Conservation (phyloP, 2,888 invertebrate genomes). For the Metellina segmentata region DNA sequence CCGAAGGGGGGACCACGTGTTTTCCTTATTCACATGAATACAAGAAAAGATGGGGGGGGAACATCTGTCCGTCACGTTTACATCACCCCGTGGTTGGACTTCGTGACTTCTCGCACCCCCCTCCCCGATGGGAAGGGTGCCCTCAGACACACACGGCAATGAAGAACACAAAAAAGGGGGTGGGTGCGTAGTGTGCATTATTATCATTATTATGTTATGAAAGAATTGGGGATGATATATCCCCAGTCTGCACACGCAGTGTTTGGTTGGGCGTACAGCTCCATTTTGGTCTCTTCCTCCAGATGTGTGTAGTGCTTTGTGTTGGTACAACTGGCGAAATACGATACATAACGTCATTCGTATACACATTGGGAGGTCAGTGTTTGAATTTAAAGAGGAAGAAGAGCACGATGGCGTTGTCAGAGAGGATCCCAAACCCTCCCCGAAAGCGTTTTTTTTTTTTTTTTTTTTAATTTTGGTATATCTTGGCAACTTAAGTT, state of each 20-base stretch:
- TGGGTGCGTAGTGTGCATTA: constrained; percentile 21
- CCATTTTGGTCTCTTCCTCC: constrained; percentile 10
- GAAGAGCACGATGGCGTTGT: no score
- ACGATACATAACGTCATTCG: neutral
- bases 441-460: no score
- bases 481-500: no score
- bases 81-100: constrained; percentile 54
- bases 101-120: constrained; percentile 65
- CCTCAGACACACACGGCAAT: neutral
- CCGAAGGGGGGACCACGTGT: constrained; percentile 29
- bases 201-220: constrained; percentile 52
- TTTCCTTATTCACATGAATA: constrained; percentile 48
- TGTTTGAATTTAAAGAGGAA: no score
- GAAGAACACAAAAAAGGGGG: neutral
- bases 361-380: neutral
- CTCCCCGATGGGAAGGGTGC: constrained; percentile 13
- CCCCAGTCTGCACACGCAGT: neutral
- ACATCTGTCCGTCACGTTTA: constrained; percentile 65
- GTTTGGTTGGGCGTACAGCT: constrained; percentile 6
- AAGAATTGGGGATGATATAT: constrained; percentile 39
- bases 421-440: no score
- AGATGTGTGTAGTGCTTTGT: constrained; percentile 29
- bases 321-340: neutral
- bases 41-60: constrained; percentile 12
- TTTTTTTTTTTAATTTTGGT: no score